Conservation (phyloP, 1,140 invertebrate species). For the silkworm (Bombyx mori) region DNA sequence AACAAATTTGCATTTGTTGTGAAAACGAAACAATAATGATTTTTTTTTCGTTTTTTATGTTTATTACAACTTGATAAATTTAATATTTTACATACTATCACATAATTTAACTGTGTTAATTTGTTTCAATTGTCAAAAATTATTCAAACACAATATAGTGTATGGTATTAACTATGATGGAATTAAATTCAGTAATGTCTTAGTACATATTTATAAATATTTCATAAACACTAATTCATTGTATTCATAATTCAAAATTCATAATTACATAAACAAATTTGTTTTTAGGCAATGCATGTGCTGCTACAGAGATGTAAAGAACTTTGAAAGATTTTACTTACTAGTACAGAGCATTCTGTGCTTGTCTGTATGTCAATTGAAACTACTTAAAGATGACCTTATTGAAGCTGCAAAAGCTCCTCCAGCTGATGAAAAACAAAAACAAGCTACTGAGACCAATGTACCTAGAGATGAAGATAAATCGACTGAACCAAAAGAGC, state of each 20-base stretch:
- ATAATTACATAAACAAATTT: neutral
- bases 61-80: too few relatives aligned
- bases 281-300: constrained; percentile 89
- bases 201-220: too few relatives aligned
- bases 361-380: constrained; percentile 81
- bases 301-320: constrained; percentile 90
- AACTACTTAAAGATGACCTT: constrained; percentile 77
- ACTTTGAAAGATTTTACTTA: constrained; percentile 90
- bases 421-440: constrained; percentile 27
- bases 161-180: too few relatives aligned
- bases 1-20: too few relatives aligned
- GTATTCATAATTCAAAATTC: neutral
- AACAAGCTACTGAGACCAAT: constrained; percentile 23
- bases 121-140: too few relatives aligned
- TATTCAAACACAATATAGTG: too few relatives aligned
- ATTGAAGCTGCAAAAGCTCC: constrained; percentile 40
- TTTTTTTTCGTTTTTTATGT: too few relatives aligned
- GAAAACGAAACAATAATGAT: too few relatives aligned
- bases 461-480: constrained; percentile 21
- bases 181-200: too few relatives aligned
- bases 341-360: constrained; percentile 87
- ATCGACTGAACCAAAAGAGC: constrained; percentile 18
- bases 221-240: neutral
- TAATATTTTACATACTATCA: too few relatives aligned
- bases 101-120: too few relatives aligned